A percentile compares a stretch with the other conserved stretches of the same genome.
These are phyloP conservation scores for Anguilla megastoma DNA, from an alignment of 2,797 vertebrate species.

Conservation along the genomic window DNA sequence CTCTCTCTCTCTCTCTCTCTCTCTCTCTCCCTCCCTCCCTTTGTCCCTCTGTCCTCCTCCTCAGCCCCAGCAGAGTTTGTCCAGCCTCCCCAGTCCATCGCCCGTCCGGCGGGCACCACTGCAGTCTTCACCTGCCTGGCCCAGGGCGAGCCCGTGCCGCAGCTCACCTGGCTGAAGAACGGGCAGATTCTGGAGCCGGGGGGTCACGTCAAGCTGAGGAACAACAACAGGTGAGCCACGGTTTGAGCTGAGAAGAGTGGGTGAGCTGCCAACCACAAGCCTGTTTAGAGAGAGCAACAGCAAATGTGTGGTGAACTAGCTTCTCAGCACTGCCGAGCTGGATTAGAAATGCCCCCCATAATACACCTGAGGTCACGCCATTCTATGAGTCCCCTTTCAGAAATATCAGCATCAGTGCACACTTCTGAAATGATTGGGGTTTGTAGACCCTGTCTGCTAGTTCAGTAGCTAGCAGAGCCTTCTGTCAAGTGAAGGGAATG, in stretches of 20 bases:
- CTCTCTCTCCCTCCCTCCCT: background rate
- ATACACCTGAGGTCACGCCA: background rate
- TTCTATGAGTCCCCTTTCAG: background rate
- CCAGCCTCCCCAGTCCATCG: constrained; percentile 93
- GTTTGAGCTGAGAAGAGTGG: too few relatives aligned
- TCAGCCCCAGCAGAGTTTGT: constrained; percentile 94
- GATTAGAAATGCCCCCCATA: background rate
- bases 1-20: background rate
- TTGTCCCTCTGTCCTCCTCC: background rate
- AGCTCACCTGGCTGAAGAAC: constrained; percentile 96
- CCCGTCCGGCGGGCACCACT: constrained; percentile 89
- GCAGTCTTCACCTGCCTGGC: constrained; percentile 95
- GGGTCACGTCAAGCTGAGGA: constrained; percentile 90
- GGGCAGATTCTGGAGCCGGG: constrained; percentile 90
- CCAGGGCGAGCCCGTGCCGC: constrained; percentile 89
- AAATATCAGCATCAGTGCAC: background rate
- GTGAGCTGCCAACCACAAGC: background rate
- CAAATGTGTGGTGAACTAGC: constrained; percentile 70
- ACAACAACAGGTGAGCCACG: constrained; percentile 88
- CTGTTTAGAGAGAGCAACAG: constrained; percentile 81
- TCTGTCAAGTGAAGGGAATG: background rate
- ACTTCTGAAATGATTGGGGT: background rate
- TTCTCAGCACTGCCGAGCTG: background rate
- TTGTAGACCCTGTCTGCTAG: background rate
- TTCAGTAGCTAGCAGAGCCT: background rate